phyloP scores from a whole-genome alignment of 30 jellyfish, hydroid and myxozoan species.

The Pseudorhiza aurosa region DNA sequence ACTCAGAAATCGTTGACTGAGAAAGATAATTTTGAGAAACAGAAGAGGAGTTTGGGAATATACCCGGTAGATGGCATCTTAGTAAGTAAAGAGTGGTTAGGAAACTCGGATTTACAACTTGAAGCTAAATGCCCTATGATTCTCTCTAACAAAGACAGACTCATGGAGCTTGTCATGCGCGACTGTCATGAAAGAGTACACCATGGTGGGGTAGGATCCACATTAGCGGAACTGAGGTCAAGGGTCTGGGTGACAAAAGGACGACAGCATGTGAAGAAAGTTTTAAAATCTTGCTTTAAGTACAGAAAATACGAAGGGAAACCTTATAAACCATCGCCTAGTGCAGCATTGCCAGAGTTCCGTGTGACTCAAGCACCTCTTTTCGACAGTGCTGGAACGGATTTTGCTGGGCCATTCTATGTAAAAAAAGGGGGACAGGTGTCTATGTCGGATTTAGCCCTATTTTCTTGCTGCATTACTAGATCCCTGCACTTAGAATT shows the following conservation, averaged over 20 bases:
- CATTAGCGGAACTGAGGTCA: slow-evolving; percentile 42
- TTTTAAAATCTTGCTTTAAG: slow-evolving; percentile 9
- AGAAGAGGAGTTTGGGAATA: neutral
- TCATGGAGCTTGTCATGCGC: neutral
- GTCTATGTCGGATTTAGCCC: slow-evolving; percentile 19
- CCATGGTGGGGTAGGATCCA: slow-evolving; percentile 26
- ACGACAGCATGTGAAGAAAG: slow-evolving; percentile 39
- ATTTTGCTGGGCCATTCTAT: slow-evolving; percentile 56
- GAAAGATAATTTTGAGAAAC: neutral
- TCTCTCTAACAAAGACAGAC: slow-evolving; percentile 16
- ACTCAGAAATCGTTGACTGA: slow-evolving; percentile 11
- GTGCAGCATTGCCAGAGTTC: slow-evolving; percentile 43
- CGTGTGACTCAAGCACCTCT: slow-evolving; percentile 39
- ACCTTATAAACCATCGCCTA: slow-evolving; percentile 9
- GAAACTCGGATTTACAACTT: neutral
- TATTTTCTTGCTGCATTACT: slow-evolving; percentile 37
- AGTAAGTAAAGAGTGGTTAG: slow-evolving; percentile 14
- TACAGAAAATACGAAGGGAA: slow-evolving; percentile 19
- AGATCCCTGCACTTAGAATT: slow-evolving; percentile 47
- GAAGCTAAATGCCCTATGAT: slow-evolving; percentile 25
- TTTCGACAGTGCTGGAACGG: slow-evolving; percentile 34
- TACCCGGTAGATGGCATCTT: neutral
- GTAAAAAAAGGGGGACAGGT: neutral
- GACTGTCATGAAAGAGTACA: slow-evolving; percentile 45
- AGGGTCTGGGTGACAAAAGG: slow-evolving; percentile 43